Base-by-base conservation (phyloP, 1,140 invertebrate genomes). In the Panagrolaimus sp. region DNA sequence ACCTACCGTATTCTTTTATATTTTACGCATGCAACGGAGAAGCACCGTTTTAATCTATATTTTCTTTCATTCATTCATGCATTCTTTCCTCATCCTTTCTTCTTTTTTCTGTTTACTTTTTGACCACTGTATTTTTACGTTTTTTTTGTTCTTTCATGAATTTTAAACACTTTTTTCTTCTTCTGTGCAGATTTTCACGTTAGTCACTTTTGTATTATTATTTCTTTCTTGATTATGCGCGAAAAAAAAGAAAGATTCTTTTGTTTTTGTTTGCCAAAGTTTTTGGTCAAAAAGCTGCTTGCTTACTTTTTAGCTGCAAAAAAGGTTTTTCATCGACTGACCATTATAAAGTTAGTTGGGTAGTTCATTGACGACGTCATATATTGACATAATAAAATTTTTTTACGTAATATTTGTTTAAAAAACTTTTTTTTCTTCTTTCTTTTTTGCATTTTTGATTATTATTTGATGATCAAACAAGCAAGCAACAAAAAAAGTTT, bases 381-480 rank as follows among this genome's bases (percentile, higher is more conserved):
- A 57, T 57, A 27, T 57, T 57, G 51, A 57, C 51, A 57, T 57
- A 38, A n/a, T n/a, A n/a, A n/a, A 38, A 38, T 38, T 4, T 38
- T 38, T 57, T 57, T 57, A 27, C 51, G 51, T 57, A 57, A 57
- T 57, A 57, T 57, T 57, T 57, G n/a, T 27, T 25, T 57, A 57
- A 57, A 57, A 27, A 38, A n/a, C n/a, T n/a, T n/a, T n/a, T n/a
- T n/a, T n/a, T n/a, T n/a, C n/a, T n/a, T n/a, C 31, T 38, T 38
- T 38, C 7, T 38, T 4, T 38, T 38, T 38, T 38, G 31, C 31
- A 38, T 38, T 38, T 38, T 38, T 38, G 2, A 38, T 38, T 38
- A 38, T 38, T 38, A 38, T 38, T 38, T 38, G 31, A 38, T 38
- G 31, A 38, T 38, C 31, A 38, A 38, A 38, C 31, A 38, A 38